Conservation (phyloP, 2,113 vertebrate species). For the Galemys pyrenaicus region DNA sequence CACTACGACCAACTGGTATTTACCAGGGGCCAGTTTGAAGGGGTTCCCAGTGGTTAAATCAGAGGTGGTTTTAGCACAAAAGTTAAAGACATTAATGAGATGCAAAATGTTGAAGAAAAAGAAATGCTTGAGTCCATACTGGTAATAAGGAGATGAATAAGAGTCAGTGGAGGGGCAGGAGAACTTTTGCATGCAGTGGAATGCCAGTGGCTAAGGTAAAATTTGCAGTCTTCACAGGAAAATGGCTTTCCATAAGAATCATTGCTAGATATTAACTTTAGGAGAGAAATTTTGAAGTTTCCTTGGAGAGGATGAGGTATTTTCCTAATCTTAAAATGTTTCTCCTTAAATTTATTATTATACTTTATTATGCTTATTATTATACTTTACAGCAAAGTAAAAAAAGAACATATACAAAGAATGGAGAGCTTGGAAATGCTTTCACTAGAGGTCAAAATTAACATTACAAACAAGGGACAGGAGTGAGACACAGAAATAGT, state of each 20-base stretch:
- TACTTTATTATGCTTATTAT: not conserved
- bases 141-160: not conserved
- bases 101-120: not conserved
- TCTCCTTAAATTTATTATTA: not conserved
- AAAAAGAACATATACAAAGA: not conserved
- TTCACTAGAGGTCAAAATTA: not conserved
- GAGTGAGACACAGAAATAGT: not conserved
- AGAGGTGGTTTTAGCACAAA: not conserved
- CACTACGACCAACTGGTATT: not conserved
- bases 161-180: not conserved
- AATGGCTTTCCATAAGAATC: not conserved
- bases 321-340: conserved; percentile 12
- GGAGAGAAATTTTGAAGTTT: not conserved
- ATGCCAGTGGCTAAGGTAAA: not conserved
- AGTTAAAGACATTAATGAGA: not conserved
- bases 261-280: not conserved
- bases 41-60: not conserved
- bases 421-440: not conserved
- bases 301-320: not conserved
- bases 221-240: not conserved
- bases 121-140: not conserved
- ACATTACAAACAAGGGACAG: not conserved
- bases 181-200: not conserved
- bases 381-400: not conserved
- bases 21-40: not conserved